phyloP scores from a whole-genome alignment of 2,113 vertebrate species.

The Scortum barcoo region DNA sequence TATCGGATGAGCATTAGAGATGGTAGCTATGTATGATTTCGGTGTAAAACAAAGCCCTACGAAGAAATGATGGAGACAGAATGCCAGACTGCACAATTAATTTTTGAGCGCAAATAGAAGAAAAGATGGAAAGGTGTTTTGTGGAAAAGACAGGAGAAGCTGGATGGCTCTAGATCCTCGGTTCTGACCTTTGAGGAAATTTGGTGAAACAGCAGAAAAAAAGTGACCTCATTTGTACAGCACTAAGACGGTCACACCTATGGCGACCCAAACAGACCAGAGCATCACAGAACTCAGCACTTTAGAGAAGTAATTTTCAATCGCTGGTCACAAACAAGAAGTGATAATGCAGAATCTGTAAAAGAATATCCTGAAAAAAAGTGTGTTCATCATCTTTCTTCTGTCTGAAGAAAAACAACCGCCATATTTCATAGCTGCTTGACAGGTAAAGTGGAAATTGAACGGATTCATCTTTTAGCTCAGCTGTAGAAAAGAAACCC shows the following conservation, averaged over 20 bases:
- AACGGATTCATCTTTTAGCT: slow-evolving; percentile 60
- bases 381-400: slow-evolving; percentile 51
- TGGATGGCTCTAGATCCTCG: slow-evolving; percentile 13
- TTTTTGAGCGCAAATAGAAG: slow-evolving; percentile 10
- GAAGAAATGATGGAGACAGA: neutral
- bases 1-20: slow-evolving; percentile 43
- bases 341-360: slow-evolving; percentile 63
- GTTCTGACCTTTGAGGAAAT: slow-evolving; percentile 67
- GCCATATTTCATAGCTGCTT: slow-evolving; percentile 64
- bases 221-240: slow-evolving; percentile 83
- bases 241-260: slow-evolving; percentile 73
- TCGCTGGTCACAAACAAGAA: slow-evolving; percentile 58
- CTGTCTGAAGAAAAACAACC: slow-evolving; percentile 53
- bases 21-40: slow-evolving; percentile 3
- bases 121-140: slow-evolving; percentile 13
- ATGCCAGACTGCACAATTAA: neutral
- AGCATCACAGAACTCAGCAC: slow-evolving; percentile 81
- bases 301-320: slow-evolving; percentile 79
- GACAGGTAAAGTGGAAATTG: slow-evolving; percentile 68
- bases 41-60: slow-evolving; percentile 16
- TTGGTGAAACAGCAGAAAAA: slow-evolving; percentile 85
- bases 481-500: slow-evolving; percentile 55
- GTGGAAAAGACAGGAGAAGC: slow-evolving; percentile 22
- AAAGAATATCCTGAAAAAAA: slow-evolving; percentile 43
- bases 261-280: slow-evolving; percentile 74